Evolutionary conservation across 2,888 invertebrate species (phyloP), one percentile per base, ranked within the genome.

Genomic region (Papilio gigon): DNA sequence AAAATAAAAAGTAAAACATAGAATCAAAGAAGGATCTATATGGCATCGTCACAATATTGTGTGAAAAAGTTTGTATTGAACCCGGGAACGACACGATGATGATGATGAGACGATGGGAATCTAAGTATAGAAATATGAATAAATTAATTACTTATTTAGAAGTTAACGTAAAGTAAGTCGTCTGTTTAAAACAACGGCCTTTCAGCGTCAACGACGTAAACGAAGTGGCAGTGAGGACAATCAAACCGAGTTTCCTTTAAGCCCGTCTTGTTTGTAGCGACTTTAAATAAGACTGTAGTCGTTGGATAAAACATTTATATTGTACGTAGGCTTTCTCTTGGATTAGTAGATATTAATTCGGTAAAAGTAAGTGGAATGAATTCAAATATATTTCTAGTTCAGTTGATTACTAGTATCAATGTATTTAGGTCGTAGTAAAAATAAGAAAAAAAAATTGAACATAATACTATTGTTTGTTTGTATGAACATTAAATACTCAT

Each of bases 171-270:
- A n/a, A 8, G 30, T 3, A 50, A 50, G 2, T 37, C 25, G 20
- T 30, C 27, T 25, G 25, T 42, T 42, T 27, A 30, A 11, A 35
- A 62, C 14, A 44, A 9, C 62, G 47, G 27, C 62, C 12, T 64
- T 64, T 64, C n/a, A 53, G 27, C 53, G 37, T 27, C 40, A 64
- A 53, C 53, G 25, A 53, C 3, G 12, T n/a, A 53, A 64, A 64
- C 64, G 53, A 64, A 64, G 64, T 37, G 50, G 11, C 37, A 35
- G 11, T 9, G 53, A 53, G 25, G 14, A 64, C 64, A 35, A 37
- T 53, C 25, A 17, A 37, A 53, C n/a, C 64, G 27, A 64, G 25
- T 53, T 64, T 20, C 22, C 30, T 35, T 53, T 37, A 27, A 64
- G 37, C 25, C 17, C 11, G 8, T 12, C 37, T 53, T 40, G 37